These are phyloP conservation scores for Chondrilla cf. caribensis DNA, from an alignment of 37 sponge, comb jelly and placozoan genomes.

Conservation along the genomic window DNA sequence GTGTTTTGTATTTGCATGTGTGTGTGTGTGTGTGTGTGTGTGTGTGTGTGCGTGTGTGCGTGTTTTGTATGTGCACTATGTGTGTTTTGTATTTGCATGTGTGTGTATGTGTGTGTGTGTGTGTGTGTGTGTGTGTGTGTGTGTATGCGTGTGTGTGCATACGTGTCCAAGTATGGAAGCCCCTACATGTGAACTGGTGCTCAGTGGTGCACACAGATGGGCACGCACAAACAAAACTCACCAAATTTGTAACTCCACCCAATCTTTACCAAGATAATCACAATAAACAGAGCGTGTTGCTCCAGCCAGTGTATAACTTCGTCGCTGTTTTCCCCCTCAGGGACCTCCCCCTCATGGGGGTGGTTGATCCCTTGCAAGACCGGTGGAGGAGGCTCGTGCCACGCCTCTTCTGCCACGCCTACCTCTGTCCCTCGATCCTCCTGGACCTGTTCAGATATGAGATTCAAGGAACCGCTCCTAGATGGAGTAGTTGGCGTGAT, in stretches of 20 bases:
- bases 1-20: too few species aligned
- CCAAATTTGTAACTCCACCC: slow-evolving; percentile 78
- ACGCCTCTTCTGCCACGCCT: background rate
- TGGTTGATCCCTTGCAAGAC: background rate
- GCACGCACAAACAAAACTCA: slow-evolving; percentile 19
- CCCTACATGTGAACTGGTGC: too few species aligned
- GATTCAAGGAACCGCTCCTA: background rate
- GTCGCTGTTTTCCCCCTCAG: slow-evolving; percentile 26
- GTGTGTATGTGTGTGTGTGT: too few species aligned
- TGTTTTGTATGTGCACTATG: too few species aligned
- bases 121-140: too few species aligned
- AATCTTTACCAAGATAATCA: slow-evolving; percentile 57
- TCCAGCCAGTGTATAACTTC: slow-evolving; percentile 76
- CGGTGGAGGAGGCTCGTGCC: background rate
- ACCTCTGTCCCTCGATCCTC: background rate
- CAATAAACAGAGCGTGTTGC: slow-evolving; percentile 57
- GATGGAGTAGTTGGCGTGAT: background rate
- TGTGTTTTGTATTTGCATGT: too few species aligned
- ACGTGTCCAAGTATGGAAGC: too few species aligned
- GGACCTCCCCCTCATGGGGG: background rate
- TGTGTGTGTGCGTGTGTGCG: too few species aligned
- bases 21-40: too few species aligned
- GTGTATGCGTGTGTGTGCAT: too few species aligned
- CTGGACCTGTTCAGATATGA: background rate
- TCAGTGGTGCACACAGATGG: too few species aligned